Percentiles rank a stretch among this genome's conserved stretches.
Conservation (phyloP, 1,140 invertebrate genomes). For the Lucilia cuprina region DNA sequence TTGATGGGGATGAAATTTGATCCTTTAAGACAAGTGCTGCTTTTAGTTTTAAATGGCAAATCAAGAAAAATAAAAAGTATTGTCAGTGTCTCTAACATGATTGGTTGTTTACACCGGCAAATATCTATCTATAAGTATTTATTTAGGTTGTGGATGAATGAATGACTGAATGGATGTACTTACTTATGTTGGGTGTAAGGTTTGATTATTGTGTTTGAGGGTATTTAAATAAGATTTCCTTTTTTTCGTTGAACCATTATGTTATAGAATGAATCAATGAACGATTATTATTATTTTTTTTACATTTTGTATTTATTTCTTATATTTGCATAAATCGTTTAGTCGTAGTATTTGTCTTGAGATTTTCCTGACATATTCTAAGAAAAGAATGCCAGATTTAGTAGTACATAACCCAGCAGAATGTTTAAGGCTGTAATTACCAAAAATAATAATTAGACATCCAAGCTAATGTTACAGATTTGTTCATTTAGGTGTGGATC, state of each 20-base stretch:
- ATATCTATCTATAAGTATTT: neutral
- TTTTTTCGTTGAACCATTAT: neutral
- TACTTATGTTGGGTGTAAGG: neutral
- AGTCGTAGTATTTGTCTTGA: neutral
- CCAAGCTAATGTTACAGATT: too few species aligned
- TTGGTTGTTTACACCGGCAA: neutral
- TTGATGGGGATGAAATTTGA: conserved; percentile 62
- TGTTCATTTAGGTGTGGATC: too few species aligned
- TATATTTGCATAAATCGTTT: conserved; percentile 18
- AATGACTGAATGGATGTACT: neutral
- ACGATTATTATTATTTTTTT: conserved; percentile 24
- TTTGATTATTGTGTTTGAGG: neutral
- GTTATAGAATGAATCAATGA: conserved; percentile 7
- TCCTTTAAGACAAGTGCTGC: conserved; percentile 46
- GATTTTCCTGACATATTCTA: neutral
- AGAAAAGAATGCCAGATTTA: neutral
- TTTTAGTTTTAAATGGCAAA: neutral
- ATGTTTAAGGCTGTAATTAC: too few species aligned
- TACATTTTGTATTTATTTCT: neutral
- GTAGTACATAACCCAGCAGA: neutral
- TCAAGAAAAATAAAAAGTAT: too few species aligned
- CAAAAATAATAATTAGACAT: too few species aligned
- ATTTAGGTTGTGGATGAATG: too few species aligned
- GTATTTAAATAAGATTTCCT: neutral
- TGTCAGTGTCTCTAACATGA: neutral